Evolutionary conservation across 2,113 vertebrate genomes (phyloP).

Genomic region (Pangasianodon gigas): DNA sequence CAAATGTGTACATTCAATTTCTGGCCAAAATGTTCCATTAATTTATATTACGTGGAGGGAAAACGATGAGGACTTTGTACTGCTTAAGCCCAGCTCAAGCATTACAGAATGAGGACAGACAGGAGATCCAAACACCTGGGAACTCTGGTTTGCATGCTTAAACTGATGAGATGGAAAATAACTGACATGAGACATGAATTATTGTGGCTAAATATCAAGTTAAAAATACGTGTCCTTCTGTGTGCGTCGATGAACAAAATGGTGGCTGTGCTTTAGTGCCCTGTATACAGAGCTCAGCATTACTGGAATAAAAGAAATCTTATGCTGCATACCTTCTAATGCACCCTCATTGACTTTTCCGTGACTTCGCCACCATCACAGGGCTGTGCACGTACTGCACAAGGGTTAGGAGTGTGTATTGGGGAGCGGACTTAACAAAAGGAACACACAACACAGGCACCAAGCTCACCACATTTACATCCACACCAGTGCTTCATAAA

Average conservation of each 20-base stretch:
- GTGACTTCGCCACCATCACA: background rate
- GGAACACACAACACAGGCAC: background rate
- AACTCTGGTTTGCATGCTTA: background rate
- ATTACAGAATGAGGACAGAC: background rate
- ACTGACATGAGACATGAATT: background rate
- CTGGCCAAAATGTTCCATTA: background rate
- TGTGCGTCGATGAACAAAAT: background rate
- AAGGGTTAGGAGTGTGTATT: background rate
- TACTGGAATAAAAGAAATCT: background rate
- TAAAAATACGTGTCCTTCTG: background rate
- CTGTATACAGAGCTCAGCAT: background rate
- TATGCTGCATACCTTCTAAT: background rate
- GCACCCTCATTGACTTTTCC: background rate
- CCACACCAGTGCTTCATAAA: background rate
- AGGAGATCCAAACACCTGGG: background rate
- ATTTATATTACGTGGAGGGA: background rate
- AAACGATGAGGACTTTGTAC: background rate
- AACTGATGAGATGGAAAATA: background rate
- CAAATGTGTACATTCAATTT: background rate
- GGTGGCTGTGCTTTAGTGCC: background rate
- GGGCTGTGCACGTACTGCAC: background rate
- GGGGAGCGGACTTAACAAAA: background rate
- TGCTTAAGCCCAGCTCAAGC: slow-evolving; percentile 37
- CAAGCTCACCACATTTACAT: background rate
- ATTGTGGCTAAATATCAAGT: background rate